phyloP scores from a whole-genome alignment of 2,797 vertebrate species.

The Halcyon smyrnensis region DNA sequence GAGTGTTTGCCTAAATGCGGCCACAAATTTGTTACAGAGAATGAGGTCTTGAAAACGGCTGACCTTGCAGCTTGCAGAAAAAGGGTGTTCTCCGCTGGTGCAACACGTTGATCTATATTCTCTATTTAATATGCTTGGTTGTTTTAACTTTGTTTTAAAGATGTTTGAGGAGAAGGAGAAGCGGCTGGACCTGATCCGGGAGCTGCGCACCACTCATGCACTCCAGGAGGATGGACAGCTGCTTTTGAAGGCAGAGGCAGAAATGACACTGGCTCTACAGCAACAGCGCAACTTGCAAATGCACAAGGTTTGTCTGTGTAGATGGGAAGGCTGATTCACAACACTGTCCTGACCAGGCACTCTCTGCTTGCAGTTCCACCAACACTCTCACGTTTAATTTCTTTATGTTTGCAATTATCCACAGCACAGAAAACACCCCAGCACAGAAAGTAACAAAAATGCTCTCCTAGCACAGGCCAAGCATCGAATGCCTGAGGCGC shows the following conservation, averaged over 20 bases:
- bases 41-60: background rate
- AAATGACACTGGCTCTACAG: conserved; percentile 78
- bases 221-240: conserved; percentile 85
- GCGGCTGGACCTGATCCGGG: conserved; percentile 85
- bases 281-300: conserved; percentile 75
- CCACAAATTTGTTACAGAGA: background rate
- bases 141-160: conserved; percentile 75
- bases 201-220: conserved; percentile 85
- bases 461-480: background rate
- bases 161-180: conserved; percentile 91
- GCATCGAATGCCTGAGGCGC: background rate
- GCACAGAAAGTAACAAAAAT: background rate
- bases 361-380: background rate
- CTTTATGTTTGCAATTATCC: background rate
- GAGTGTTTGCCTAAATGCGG: background rate
- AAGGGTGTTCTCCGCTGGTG: background rate
- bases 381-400: background rate
- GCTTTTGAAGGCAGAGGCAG: conserved; percentile 81
- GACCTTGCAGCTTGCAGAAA: background rate
- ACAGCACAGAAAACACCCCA: background rate
- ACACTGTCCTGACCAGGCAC: background rate
- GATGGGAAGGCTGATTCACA: background rate
- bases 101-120: background rate
- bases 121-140: background rate
- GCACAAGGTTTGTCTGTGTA: conserved; percentile 78